Percentiles rank a stretch among this genome's conserved stretches.
Conservation (phyloP, 2,888 invertebrate species). For the Euplagia quadripunctaria region DNA sequence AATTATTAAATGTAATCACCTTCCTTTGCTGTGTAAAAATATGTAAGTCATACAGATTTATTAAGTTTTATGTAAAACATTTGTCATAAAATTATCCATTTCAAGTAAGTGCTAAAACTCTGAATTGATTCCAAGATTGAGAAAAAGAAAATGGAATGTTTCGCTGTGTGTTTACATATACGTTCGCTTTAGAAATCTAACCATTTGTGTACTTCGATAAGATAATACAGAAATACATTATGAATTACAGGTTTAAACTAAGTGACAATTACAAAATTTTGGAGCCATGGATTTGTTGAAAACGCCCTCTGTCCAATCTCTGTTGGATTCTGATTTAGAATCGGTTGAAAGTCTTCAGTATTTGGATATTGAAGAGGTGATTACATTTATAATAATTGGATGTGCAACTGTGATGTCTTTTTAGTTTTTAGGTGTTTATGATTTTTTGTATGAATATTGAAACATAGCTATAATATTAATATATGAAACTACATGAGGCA, state of each 20-base stretch:
- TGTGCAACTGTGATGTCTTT: background rate
- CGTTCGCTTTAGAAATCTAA: no score
- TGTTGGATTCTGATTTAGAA: conserved; percentile 89
- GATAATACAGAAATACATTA: background rate
- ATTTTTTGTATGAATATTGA: background rate
- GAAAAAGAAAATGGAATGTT: background rate
- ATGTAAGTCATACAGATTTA: background rate
- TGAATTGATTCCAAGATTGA: background rate
- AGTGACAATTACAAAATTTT: background rate
- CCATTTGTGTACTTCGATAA: background rate
- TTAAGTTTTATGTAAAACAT: background rate
- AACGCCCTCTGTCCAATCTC: conserved; percentile 85
- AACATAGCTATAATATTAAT: background rate
- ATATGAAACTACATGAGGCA: background rate
- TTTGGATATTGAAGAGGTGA: conserved; percentile 91
- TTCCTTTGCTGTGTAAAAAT: background rate
- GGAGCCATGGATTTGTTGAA: conserved; percentile 75
- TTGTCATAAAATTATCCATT: background rate
- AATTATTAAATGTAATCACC: background rate
- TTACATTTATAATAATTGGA: conserved; percentile 3
- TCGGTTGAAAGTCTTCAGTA: conserved; percentile 90
- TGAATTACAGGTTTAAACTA: background rate
- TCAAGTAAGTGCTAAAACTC: background rate
- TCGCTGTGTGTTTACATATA: background rate
- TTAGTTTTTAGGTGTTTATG: background rate